A percentile compares a stretch with the other conserved stretches of the same genome.
These are phyloP conservation scores for Sturnus vulgaris DNA, from an alignment of 2,113 vertebrate species.

Conservation along the genomic window DNA sequence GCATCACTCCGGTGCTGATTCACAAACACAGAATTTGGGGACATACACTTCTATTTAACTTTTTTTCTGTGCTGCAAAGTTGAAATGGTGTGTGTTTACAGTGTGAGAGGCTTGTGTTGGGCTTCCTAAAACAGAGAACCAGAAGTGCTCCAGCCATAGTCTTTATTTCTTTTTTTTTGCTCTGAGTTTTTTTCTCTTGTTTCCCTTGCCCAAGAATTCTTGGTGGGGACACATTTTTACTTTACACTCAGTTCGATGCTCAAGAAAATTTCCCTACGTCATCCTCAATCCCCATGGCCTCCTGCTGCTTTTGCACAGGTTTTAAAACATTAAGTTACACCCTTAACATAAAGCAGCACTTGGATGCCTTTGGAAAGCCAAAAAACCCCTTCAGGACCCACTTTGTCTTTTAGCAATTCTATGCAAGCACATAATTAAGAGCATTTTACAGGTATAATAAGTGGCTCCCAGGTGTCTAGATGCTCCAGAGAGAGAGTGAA, in stretches of 20 bases:
- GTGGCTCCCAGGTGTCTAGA: not conserved
- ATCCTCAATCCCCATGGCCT: not conserved
- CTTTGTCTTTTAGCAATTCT: not conserved
- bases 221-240: not conserved
- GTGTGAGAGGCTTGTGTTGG: not conserved
- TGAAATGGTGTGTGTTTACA: not conserved
- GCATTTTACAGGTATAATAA: not conserved
- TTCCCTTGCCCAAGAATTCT: not conserved
- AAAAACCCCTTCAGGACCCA: not conserved
- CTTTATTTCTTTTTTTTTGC: not conserved
- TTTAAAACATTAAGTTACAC: not conserved
- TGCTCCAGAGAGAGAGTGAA: not conserved
- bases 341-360: not conserved
- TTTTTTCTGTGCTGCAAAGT: not conserved
- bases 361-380: not conserved
- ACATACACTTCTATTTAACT: rapidly evolving
- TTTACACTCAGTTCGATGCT: not conserved
- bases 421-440: not conserved
- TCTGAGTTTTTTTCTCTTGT: not conserved
- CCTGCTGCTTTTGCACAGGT: not conserved
- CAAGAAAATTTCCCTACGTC: not conserved
- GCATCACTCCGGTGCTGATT: rapidly evolving
- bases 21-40: not conserved
- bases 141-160: not conserved
- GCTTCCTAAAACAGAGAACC: not conserved